Conservation (phyloP, 2,888 invertebrate species). For the Lasioglossum malachurum region DNA sequence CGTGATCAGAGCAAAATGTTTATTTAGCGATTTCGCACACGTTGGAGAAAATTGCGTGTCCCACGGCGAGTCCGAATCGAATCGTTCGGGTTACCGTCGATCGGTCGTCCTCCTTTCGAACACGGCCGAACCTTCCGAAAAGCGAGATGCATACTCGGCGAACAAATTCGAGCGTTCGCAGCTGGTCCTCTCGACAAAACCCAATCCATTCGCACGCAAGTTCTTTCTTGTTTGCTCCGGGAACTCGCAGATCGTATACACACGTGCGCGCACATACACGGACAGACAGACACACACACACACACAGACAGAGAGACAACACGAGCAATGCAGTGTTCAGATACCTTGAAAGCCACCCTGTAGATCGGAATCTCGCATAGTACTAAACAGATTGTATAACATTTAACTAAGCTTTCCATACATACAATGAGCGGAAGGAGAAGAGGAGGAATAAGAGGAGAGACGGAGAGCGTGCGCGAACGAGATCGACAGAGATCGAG, state of each 20-base stretch:
- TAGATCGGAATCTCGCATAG: slow-evolving; percentile 74
- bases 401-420: slow-evolving; percentile 81
- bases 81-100: neutral
- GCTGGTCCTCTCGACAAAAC: slow-evolving; percentile 35
- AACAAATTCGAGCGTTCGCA: neutral
- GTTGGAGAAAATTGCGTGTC: neutral
- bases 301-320: slow-evolving; percentile 31
- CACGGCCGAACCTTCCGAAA: neutral
- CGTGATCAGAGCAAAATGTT: neutral
- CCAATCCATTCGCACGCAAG: slow-evolving; percentile 36
- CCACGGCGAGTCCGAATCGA: neutral
- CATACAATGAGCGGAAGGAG: slow-evolving; percentile 58
- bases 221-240: slow-evolving; percentile 52
- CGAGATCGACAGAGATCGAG: slow-evolving; percentile 20
- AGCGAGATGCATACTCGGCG: neutral
- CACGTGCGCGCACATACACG: neutral
- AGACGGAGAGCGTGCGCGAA: slow-evolving; percentile 32
- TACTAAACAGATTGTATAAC: slow-evolving; percentile 69
- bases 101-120: neutral
- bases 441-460: slow-evolving; percentile 20
- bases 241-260: slow-evolving; percentile 25
- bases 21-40: neutral
- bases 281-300: neutral
- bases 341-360: slow-evolving; percentile 68
- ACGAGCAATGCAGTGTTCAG: slow-evolving; percentile 65